These are phyloP conservation scores for Pelodiscus sinensis DNA, from an alignment of 2,113 vertebrate species.

Conservation along the genomic window DNA sequence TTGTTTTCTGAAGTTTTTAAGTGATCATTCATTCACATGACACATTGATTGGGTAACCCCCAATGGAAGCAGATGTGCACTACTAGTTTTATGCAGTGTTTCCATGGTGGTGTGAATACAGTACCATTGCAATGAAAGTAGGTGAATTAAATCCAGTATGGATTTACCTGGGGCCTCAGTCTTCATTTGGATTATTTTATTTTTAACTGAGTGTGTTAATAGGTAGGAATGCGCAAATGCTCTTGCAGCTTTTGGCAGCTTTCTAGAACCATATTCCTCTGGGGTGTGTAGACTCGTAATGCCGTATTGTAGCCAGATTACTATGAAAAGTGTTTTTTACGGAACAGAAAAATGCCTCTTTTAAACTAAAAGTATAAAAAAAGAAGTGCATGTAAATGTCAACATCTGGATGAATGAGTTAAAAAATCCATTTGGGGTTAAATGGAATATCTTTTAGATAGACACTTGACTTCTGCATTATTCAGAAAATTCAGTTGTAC, in stretches of 20 bases:
- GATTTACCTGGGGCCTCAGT: slow-evolving; percentile 25
- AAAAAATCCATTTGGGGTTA: not conserved
- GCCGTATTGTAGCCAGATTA: not conserved
- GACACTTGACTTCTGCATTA: not conserved
- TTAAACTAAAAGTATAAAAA: not conserved
- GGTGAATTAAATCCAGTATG: slow-evolving; percentile 52
- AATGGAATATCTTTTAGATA: not conserved
- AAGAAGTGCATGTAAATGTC: not conserved
- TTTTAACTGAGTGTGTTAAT: not conserved
- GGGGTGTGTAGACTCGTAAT: fast-evolving
- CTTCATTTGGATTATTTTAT: not conserved
- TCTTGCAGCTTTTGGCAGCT: not conserved
- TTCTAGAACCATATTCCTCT: not conserved
- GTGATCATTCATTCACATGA: not conserved
- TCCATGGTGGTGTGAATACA: slow-evolving; percentile 65
- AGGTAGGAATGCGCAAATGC: not conserved
- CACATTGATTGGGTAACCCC: slow-evolving; percentile 39
- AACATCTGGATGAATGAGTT: slow-evolving; percentile 27
- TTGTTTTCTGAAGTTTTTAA: not conserved
- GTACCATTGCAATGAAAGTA: slow-evolving; percentile 15
- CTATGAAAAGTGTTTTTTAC: not conserved
- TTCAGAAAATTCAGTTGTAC: not conserved
- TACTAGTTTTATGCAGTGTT: slow-evolving; percentile 34
- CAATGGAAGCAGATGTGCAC: not conserved
- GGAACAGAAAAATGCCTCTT: not conserved